Base-by-base conservation (phyloP, 1,140 invertebrate species). In the Lasioglossum albipes region DNA sequence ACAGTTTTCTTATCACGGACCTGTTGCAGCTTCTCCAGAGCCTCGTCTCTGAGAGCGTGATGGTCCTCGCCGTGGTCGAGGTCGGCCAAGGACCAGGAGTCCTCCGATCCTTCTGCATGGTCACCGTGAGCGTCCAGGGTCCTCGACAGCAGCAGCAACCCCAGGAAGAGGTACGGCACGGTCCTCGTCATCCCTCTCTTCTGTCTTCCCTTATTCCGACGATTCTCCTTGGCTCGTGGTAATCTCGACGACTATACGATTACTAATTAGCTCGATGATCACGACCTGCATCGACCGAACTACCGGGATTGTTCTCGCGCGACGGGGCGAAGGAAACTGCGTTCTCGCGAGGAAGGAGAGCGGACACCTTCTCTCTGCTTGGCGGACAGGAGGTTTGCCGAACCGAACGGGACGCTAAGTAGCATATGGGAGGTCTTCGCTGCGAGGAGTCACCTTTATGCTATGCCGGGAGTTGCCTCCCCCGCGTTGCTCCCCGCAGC, bases 391-490 rank as follows among this genome's bases (percentile, higher is more conserved):
- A 78, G 76, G 79, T 86, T 85, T 78, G 72, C 78, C 83, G 75
- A 85, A 81, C 87, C 79, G 79, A 88, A 88, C 81, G 84, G 76
- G 85, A 89, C 82, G 90, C 89, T 89, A 90, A 88, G 84, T 87
- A 87, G 87, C 86, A 91, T 92, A 89, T 92, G 91, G 88, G 87
- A 89, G 83, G 80, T 89, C 82, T 88, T 87, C 75, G 86, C 83
- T 86, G 87, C 88, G 87, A 82, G 84, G 85, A 91, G 89, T 91
- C 90, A 91, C 88, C 89, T 92, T 92, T 92, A 92, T 92, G 88
- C 88, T 89, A 83, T 86, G 73, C 87, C 81, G 76, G 62, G 79
- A 82, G 81, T 83, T 88, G 75, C 84, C 90, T 90, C 89, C 89
- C 88, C 89, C 90, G 87, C 87, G 75, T 83, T 79, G 82, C 75